Conservation (phyloP, 2,113 vertebrate genomes). For the Saccopteryx leptura region DNA sequence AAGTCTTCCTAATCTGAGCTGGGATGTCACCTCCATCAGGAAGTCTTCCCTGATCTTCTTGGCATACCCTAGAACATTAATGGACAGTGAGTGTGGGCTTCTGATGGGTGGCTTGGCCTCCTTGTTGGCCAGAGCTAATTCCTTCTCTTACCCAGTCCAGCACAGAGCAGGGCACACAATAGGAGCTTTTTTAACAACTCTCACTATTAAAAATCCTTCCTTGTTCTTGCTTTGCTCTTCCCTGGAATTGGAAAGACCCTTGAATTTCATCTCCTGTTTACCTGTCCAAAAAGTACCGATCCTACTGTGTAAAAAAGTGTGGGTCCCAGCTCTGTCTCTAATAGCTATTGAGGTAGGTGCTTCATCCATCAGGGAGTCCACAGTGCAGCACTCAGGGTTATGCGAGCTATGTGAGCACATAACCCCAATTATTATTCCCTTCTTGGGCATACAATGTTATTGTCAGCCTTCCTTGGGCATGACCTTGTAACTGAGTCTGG, state of each 20-base stretch:
- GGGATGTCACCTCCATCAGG: not conserved
- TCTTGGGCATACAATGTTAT: not conserved
- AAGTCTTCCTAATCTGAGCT: not conserved
- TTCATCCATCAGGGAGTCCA: not conserved
- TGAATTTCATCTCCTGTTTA: not conserved
- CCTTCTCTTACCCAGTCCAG: not conserved
- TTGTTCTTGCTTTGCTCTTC: not conserved
- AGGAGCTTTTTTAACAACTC: not conserved
- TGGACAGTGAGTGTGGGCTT: not conserved
- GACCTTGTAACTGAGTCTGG: not conserved
- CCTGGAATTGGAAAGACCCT: not conserved
- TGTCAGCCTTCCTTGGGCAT: not conserved
- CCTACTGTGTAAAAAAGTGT: not conserved
- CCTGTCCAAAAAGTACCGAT: not conserved
- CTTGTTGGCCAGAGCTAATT: not conserved
- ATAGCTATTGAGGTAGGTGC: not conserved
- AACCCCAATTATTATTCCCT: no score
- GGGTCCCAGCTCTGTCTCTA: not conserved
- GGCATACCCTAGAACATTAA: not conserved
- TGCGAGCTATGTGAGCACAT: no score
- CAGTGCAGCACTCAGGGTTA: not conserved
- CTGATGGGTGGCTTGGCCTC: not conserved
- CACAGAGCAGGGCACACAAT: not conserved
- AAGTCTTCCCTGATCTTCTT: not conserved
- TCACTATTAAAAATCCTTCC: not conserved